Conservation (phyloP, 2,888 invertebrate genomes). For the Leuctra nigra region DNA sequence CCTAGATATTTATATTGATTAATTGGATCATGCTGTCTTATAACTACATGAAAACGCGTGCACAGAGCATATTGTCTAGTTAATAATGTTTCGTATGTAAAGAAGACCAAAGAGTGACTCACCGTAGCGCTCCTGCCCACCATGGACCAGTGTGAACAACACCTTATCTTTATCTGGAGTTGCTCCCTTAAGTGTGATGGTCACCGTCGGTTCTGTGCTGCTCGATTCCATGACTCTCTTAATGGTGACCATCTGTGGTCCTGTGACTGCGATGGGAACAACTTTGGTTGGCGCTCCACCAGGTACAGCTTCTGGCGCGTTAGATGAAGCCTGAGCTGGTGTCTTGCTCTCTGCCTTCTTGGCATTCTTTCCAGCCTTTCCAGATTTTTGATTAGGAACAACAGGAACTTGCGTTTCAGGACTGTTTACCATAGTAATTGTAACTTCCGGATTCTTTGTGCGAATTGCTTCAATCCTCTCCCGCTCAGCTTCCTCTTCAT, state of each 20-base stretch:
- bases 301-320: constrained; percentile 23
- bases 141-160: constrained; percentile 54
- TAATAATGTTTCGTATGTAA: no score
- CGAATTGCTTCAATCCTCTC: constrained; percentile 38
- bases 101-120: background rate
- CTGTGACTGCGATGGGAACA: constrained; percentile 13
- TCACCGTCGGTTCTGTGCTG: constrained; percentile 62
- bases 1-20: no score
- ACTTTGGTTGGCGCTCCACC: background rate
- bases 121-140: constrained; percentile 39
- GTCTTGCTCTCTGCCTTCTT: constrained; percentile 24
- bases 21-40: no score
- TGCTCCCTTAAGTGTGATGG: constrained; percentile 67
- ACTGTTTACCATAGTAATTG: constrained; percentile 43
- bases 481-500: constrained; percentile 39
- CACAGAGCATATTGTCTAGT: no score
- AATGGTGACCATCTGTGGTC: constrained; percentile 58
- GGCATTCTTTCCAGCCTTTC: constrained; percentile 29
- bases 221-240: constrained; percentile 60
- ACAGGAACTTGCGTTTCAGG: constrained; percentile 35
- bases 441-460: constrained; percentile 40
- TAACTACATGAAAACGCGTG: no score
- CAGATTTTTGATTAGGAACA: constrained; percentile 19
- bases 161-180: constrained; percentile 67
- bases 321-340: background rate